These are phyloP conservation scores for Drosophila ananassae DNA, from an alignment of 1,140 invertebrate genomes.

Conservation along the genomic window DNA sequence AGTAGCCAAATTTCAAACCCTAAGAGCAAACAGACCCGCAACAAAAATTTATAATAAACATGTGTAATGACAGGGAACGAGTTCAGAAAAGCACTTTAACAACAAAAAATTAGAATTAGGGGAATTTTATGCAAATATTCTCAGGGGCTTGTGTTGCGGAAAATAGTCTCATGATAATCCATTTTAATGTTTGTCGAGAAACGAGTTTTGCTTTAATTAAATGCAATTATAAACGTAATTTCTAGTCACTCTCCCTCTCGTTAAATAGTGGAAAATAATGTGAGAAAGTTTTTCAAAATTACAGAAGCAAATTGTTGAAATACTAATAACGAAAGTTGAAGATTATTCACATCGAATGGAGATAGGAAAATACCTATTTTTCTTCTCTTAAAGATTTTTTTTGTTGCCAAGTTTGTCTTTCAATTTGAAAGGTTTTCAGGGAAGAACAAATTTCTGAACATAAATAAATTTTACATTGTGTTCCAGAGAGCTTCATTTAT, in stretches of 20 bases:
- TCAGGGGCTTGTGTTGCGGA: slow-evolving; percentile 12
- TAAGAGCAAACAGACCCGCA: slow-evolving; percentile 2
- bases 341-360: not conserved
- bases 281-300: slow-evolving; percentile 17
- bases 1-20: slow-evolving; percentile 62
- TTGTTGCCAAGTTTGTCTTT: not conserved
- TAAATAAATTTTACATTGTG: slow-evolving; percentile 5
- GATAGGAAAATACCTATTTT: not conserved
- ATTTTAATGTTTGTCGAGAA: slow-evolving; percentile 2
- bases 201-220: slow-evolving; percentile 38
- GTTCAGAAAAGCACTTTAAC: slow-evolving; percentile 13
- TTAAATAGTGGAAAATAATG: slow-evolving; percentile 4
- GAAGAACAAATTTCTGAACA: not conserved
- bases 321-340: not conserved
- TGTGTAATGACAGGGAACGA: slow-evolving; percentile 44
- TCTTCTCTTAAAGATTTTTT: not conserved
- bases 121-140: slow-evolving; percentile 10
- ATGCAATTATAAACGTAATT: slow-evolving; percentile 37
- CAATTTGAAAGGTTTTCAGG: not conserved
- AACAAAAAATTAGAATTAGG: slow-evolving; percentile 14
- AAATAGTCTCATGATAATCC: slow-evolving; percentile 2
- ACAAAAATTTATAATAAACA: slow-evolving; percentile 57
- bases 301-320: not conserved
- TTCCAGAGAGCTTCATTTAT: not conserved
- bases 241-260: not conserved